A percentile compares a stretch with the other conserved stretches of the same genome.
Evolutionary conservation across 2,888 invertebrate species (phyloP).

Genomic region (Byasa hedistus): DNA sequence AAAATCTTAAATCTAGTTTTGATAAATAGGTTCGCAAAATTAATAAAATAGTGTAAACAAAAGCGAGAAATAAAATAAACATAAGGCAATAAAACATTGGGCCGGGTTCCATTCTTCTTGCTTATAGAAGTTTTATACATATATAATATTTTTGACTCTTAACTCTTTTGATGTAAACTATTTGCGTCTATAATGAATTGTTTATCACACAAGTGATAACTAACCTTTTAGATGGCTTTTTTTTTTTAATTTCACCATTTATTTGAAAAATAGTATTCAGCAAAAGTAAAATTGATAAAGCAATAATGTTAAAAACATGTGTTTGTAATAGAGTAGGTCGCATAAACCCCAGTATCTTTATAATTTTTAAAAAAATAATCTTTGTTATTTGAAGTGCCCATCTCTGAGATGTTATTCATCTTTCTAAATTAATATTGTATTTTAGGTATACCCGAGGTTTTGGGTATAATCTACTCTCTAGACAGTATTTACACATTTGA

Average conservation of each 20-base stretch:
- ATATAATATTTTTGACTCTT: too few relatives aligned
- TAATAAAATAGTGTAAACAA: neutral
- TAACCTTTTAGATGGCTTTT: too few relatives aligned
- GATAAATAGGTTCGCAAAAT: neutral
- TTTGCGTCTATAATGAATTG: too few relatives aligned
- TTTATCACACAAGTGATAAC: too few relatives aligned
- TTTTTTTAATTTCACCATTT: too few relatives aligned
- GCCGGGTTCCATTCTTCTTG: too few relatives aligned
- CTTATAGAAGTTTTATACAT: too few relatives aligned
- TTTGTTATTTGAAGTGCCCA: neutral
- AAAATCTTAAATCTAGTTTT: neutral
- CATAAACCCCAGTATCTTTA: neutral
- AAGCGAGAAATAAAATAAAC: neutral
- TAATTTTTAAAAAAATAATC: neutral
- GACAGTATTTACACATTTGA: too few relatives aligned
- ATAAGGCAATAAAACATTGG: neutral
- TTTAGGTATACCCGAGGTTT: neutral
- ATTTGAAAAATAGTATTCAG: too few relatives aligned
- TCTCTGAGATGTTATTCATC: neutral
- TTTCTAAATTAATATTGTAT: neutral
- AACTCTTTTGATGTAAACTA: too few relatives aligned
- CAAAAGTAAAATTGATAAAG: too few relatives aligned
- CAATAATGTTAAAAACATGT: neutral
- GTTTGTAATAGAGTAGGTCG: neutral
- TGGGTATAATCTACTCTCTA: too few relatives aligned